Conservation (phyloP, 2,113 vertebrate genomes). For the Gila orcuttii region DNA sequence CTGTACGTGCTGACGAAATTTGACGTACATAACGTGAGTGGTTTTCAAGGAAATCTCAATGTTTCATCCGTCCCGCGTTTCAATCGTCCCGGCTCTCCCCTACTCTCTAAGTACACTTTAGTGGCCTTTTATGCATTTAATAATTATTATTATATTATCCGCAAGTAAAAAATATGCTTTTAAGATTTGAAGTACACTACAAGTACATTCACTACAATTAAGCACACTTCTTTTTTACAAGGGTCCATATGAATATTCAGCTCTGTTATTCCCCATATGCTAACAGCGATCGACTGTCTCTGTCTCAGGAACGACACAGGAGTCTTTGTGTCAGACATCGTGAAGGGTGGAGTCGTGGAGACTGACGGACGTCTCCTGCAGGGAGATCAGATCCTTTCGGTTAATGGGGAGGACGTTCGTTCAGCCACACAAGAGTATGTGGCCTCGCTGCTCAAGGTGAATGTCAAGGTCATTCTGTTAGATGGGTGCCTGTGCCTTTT, state of each 20-base stretch:
- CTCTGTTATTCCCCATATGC: background rate
- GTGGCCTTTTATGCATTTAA: background rate
- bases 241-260: background rate
- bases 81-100: too few relatives aligned
- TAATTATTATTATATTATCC: background rate
- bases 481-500: background rate
- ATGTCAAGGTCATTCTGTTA: background rate
- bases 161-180: background rate
- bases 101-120: background rate
- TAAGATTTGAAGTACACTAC: background rate
- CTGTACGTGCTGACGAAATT: too few relatives aligned
- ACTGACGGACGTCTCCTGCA: conserved; percentile 86
- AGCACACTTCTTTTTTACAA: background rate
- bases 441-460: conserved; percentile 92
- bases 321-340: conserved; percentile 96
- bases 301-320: conserved; percentile 87
- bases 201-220: background rate
- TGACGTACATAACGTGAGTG: too few relatives aligned
- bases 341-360: conserved; percentile 92
- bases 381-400: conserved; percentile 93
- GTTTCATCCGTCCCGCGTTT: too few relatives aligned
- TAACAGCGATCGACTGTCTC: background rate
- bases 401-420: conserved; percentile 91
- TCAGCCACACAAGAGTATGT: conserved; percentile 91
- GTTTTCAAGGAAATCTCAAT: too few relatives aligned